Conservation (phyloP, 2,797 vertebrate species). For the Lycodopsis pacificus region DNA sequence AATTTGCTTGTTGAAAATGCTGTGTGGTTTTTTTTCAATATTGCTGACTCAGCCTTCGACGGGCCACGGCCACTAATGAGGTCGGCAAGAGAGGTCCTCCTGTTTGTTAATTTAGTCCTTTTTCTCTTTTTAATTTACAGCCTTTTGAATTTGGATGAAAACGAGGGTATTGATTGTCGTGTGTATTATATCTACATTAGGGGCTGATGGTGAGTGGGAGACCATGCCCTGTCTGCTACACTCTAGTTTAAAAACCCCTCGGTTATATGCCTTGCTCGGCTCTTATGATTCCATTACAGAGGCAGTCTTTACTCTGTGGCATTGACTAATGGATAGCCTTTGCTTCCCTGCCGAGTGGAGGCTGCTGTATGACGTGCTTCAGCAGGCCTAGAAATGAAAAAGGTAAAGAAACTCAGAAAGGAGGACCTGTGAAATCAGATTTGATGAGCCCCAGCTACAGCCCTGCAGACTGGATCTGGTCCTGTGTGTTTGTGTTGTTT, state of each 20-base stretch:
- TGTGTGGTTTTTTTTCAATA: constrained; percentile 42
- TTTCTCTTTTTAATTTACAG: constrained; percentile 25
- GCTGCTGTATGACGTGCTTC: constrained; percentile 66
- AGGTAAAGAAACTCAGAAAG: constrained; percentile 59
- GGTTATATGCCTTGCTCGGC: constrained; percentile 44
- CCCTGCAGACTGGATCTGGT: constrained; percentile 40
- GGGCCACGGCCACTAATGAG: constrained; percentile 51
- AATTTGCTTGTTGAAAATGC: constrained; percentile 42
- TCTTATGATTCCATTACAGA: constrained; percentile 68
- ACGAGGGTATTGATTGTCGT: constrained; percentile 19
- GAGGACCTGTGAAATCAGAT: constrained; percentile 49
- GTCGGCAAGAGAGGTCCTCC: constrained; percentile 23
- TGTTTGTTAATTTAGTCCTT: constrained; percentile 26
- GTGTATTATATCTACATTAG: constrained; percentile 48
- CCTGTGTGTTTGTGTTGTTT: constrained; percentile 52
- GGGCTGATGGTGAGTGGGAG: constrained; percentile 28
- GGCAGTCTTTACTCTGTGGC: constrained; percentile 61
- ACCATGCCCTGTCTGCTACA: constrained; percentile 19
- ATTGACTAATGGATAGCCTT: constrained; percentile 76
- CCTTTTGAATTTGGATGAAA: constrained; percentile 24
- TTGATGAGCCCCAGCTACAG: constrained; percentile 39
- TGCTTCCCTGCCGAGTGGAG: constrained; percentile 53
- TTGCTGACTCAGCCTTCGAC: constrained; percentile 57
- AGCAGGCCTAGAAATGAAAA: constrained; percentile 70
- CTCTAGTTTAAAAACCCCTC: constrained; percentile 43